Evolutionary conservation across 2,888 invertebrate genomes (phyloP).

Genomic region (Unio delphinus): DNA sequence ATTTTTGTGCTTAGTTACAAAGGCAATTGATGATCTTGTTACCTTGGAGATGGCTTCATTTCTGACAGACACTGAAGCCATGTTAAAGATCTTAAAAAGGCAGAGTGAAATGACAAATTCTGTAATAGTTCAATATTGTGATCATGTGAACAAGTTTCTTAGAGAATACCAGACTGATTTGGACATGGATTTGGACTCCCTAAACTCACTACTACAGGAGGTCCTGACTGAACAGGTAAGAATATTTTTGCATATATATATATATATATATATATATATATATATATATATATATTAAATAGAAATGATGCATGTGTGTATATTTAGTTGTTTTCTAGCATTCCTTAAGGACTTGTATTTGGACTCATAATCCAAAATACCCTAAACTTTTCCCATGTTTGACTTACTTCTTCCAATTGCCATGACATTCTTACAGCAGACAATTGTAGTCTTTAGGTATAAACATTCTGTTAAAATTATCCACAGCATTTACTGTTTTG

Average conservation of each 20-base stretch:
- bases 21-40: slow-evolving; percentile 45
- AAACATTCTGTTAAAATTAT: too few relatives aligned
- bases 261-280: neutral
- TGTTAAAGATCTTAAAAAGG: slow-evolving; percentile 38
- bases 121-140: slow-evolving; percentile 44
- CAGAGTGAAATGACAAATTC: slow-evolving; percentile 41
- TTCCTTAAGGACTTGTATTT: too few relatives aligned
- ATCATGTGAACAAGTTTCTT: slow-evolving; percentile 54
- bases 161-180: slow-evolving; percentile 36
- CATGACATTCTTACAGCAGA: too few relatives aligned
- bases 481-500: too few relatives aligned
- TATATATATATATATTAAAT: too few relatives aligned
- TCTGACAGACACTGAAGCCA: slow-evolving; percentile 44
- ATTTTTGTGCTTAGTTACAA: slow-evolving; percentile 40
- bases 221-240: slow-evolving; percentile 50
- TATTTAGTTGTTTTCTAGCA: too few relatives aligned
- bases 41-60: slow-evolving; percentile 49
- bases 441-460: too few relatives aligned
- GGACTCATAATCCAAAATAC: too few relatives aligned
- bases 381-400: too few relatives aligned
- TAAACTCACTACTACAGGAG: slow-evolving; percentile 42
- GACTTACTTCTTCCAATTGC: too few relatives aligned
- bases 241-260: neutral
- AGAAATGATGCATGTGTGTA: too few relatives aligned
- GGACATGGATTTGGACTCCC: slow-evolving; percentile 38